These are phyloP conservation scores for Luehdorfia chinensis DNA, from an alignment of 1,140 invertebrate genomes.

Conservation along the genomic window DNA sequence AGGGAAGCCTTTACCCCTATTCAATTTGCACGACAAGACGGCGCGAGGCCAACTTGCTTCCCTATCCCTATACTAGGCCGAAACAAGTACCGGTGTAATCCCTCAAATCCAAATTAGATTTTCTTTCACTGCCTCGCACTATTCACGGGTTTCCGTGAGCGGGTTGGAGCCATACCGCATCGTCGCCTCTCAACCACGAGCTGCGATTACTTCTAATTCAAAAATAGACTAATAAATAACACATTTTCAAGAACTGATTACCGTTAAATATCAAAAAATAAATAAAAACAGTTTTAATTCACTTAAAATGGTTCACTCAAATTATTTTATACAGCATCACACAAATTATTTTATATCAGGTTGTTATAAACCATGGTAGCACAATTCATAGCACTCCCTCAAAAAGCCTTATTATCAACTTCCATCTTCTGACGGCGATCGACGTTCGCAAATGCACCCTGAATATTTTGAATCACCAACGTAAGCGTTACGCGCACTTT, in stretches of 20 bases:
- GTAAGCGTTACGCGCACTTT: no score
- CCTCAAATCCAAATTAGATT: slow-evolving; percentile 75
- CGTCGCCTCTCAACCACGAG: slow-evolving; percentile 27
- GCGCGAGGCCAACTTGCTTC: slow-evolving; percentile 31
- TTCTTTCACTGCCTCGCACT: slow-evolving; percentile 62
- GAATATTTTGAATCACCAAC: no score
- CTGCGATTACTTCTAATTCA: slow-evolving; percentile 36
- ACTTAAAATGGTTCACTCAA: no score
- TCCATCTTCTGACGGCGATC: no score
- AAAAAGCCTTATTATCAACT: no score
- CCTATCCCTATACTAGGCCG: slow-evolving; percentile 51
- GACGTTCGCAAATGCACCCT: no score
- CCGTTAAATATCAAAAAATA: slow-evolving; percentile 7
- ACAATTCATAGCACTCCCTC: no score
- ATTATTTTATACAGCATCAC: no score
- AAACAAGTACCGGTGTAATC: slow-evolving; percentile 69
- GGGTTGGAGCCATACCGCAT: slow-evolving; percentile 24
- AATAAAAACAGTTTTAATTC: slow-evolving; percentile 17
- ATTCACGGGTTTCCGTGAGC: slow-evolving; percentile 56
- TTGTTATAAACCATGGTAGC: no score
- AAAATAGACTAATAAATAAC: slow-evolving; percentile 28
- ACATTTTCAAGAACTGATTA: no score
- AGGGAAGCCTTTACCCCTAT: slow-evolving; percentile 43
- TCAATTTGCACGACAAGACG: slow-evolving; percentile 50
- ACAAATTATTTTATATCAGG: no score